Evolutionary conservation across 1,140 invertebrate species (phyloP), one percentile per base, ranked within the genome.

Genomic region (Listronotus bonariensis): DNA sequence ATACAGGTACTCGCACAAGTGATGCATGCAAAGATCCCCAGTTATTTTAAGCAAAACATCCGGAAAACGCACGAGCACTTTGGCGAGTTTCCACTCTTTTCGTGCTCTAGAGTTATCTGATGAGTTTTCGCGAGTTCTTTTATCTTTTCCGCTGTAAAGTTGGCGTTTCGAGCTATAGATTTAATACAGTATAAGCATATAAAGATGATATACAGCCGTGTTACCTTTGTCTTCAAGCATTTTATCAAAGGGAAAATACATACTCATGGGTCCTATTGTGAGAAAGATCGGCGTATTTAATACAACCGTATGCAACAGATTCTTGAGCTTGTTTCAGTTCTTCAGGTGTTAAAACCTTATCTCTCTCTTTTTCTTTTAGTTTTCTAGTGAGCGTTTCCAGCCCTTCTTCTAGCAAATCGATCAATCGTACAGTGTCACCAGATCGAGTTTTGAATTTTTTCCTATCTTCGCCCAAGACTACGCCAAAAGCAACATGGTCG

Each of bases 401-500:
- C 96, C 97, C 20, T 86, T 99, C 97, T 76, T 99, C 90, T 6
- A 99, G 80, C n/a, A 99, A 82, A 71, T 98, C 92, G 9, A 85
- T 84, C 0, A 99, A 81, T 68, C 92, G 88, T 0, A 99, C 89
- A 7, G 96, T 97, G 68, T 99, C 97, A 6, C 97, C 97, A 32
- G 96, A 98, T 55, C 98, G 85, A 0, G 97, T 99, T 82, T 99
- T 99, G 75, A 99, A 99, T 80, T 99, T 99, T 77, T 99, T 99
- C 78, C 93, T 96, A 82, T 99, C 97, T 81, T 98, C 97, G 14
- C 98, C 98, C 0, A 99, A 81, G 0, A 99, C 98, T 8, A 99
- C 92, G 17, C 98, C 98, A 81, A 99, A 99, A 12, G 88, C 88
- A 32, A 98, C 92, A 82, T 97, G 94, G 78, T 98, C 93, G 1